A percentile compares a stretch with the other conserved stretches of the same genome.
phyloP scores from a whole-genome alignment of 2,888 invertebrate species.

The Herminia tarsipennalis region DNA sequence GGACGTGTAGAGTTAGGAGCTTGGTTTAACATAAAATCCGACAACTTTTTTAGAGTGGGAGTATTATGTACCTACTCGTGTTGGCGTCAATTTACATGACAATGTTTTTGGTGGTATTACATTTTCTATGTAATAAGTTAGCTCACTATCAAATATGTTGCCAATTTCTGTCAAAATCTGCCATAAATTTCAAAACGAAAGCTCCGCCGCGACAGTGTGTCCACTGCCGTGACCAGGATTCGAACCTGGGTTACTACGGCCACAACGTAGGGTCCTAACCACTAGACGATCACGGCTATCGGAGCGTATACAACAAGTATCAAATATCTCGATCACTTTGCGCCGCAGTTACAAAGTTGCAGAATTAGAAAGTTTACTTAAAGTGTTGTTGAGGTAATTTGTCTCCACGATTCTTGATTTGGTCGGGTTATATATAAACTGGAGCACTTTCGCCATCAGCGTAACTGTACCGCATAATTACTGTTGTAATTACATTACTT shows the following conservation, averaged over 20 bases:
- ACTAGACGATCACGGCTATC: conserved; percentile 58
- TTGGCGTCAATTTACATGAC: too few species aligned
- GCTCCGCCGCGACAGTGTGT: conserved; percentile 51
- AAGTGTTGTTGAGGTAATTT: neutral
- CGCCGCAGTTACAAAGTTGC: neutral
- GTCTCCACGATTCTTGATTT: conserved; percentile 6
- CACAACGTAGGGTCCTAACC: conserved; percentile 92
- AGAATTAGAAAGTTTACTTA: conserved; percentile 16
- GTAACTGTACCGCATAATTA: conserved; percentile 83
- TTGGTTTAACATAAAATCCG: too few species aligned
- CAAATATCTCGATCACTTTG: conserved; percentile 13
- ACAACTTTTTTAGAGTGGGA: too few species aligned
- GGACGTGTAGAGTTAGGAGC: too few species aligned
- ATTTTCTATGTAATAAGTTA: too few species aligned
- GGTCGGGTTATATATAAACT: conserved; percentile 15
- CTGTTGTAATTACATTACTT: conserved; percentile 25
- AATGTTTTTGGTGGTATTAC: too few species aligned
- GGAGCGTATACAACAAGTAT: neutral
- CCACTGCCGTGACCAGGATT: conserved; percentile 84
- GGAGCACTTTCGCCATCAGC: conserved; percentile 84
- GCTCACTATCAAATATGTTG: too few species aligned
- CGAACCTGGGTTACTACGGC: conserved; percentile 91
- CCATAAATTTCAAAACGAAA: conserved; percentile 18
- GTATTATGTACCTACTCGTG: too few species aligned
- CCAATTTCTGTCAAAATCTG: neutral